Percentiles rank a stretch among this genome's conserved stretches.
Evolutionary conservation across 2,797 vertebrate species (phyloP).

Genomic region (Poeciliopsis infans): DNA sequence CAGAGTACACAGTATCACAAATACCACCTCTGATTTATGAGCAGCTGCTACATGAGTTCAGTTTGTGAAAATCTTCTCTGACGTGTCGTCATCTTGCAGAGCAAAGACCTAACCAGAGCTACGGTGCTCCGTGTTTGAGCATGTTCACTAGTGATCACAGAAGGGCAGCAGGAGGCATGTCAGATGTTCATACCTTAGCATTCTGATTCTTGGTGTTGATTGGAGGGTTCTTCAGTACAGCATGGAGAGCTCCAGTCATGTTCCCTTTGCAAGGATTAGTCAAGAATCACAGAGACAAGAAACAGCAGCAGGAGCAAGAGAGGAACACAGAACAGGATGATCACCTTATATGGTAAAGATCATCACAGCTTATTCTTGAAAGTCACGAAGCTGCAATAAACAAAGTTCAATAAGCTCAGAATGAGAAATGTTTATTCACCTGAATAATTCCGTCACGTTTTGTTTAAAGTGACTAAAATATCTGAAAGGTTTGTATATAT

Average conservation of each 20-base stretch:
- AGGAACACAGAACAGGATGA: neutral
- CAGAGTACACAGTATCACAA: neutral
- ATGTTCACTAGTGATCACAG: neutral
- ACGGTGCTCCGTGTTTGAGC: neutral
- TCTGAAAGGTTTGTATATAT: neutral
- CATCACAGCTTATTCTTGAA: neutral
- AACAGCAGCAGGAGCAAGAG: neutral
- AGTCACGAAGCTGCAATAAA: neutral
- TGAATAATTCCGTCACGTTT: neutral
- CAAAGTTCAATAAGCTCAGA: neutral
- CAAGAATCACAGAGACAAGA: slow-evolving; percentile 75
- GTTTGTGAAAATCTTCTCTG: neutral
- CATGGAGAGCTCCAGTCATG: slow-evolving; percentile 91
- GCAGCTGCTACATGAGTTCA: neutral
- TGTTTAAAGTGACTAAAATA: neutral
- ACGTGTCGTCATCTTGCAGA: neutral
- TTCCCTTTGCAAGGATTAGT: slow-evolving; percentile 89
- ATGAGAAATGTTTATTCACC: neutral
- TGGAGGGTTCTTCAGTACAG: slow-evolving; percentile 96
- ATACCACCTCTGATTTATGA: neutral
- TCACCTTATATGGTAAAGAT: slow-evolving; percentile 4
- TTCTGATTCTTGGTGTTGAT: slow-evolving; percentile 98
- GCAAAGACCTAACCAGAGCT: neutral
- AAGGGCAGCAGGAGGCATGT: neutral
- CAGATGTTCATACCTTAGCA: slow-evolving; percentile 85